These are phyloP conservation scores for Willowsia nigromaculata DNA, from an alignment of 2,888 invertebrate genomes.

Conservation along the genomic window DNA sequence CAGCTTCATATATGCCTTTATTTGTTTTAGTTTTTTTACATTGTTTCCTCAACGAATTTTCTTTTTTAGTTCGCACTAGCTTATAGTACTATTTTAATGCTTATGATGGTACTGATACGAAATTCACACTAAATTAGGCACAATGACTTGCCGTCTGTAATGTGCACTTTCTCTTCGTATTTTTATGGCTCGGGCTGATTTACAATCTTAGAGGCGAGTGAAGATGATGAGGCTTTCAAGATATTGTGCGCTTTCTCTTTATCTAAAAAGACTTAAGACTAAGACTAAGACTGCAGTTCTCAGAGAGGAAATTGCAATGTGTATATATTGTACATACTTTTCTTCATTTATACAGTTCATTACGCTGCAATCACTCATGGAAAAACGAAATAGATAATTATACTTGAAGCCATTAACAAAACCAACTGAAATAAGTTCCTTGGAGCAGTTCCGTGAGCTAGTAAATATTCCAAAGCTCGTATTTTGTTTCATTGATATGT, in stretches of 20 bases:
- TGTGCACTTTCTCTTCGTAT: background rate
- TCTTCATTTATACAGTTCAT: conserved; percentile 66
- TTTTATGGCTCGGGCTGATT: background rate
- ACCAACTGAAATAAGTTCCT: conserved; percentile 42
- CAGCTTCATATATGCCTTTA: too few species aligned
- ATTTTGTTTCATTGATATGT: too few species aligned
- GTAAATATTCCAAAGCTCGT: too few species aligned
- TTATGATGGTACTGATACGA: background rate
- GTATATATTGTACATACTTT: conserved; percentile 9
- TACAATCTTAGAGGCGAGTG: conserved; percentile 1
- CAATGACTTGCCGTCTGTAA: conserved; percentile 23
- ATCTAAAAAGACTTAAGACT: conserved; percentile 30
- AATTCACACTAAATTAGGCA: conserved; percentile 52
- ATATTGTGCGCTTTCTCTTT: conserved; percentile 42
- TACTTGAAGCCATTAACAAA: conserved; percentile 54
- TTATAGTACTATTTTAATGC: too few species aligned
- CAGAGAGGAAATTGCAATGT: conserved; percentile 63
- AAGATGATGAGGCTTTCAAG: conserved; percentile 9
- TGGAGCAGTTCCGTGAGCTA: conserved; percentile 43
- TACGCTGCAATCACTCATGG: conserved; percentile 60
- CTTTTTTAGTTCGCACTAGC: too few species aligned
- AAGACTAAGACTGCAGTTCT: conserved; percentile 53
- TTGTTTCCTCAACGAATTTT: too few species aligned
- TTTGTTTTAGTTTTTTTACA: too few species aligned
- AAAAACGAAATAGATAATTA: conserved; percentile 40